Evolutionary conservation across 2,113 vertebrate species (phyloP).

Genomic region (Acrocephalus arundinaceus): DNA sequence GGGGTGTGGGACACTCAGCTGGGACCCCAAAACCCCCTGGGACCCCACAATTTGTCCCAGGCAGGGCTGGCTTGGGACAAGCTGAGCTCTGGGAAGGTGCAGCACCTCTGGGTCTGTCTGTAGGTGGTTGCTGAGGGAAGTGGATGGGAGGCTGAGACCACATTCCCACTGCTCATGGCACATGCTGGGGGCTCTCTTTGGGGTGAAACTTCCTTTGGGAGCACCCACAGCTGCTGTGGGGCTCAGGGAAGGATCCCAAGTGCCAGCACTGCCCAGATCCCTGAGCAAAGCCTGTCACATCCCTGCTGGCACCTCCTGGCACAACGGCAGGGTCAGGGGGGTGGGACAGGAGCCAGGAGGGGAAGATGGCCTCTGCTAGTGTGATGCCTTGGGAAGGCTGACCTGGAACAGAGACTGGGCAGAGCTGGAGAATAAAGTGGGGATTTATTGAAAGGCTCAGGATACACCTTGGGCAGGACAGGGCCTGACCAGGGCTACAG

Average conservation of each 20-base stretch:
- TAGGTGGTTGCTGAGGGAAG: background rate
- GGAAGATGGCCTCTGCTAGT: background rate
- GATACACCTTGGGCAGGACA: too few species aligned
- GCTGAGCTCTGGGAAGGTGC: background rate
- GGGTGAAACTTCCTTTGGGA: background rate
- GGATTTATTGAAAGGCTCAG: too few species aligned
- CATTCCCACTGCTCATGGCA: rapidly evolving
- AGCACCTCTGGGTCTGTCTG: background rate
- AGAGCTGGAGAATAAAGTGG: too few species aligned
- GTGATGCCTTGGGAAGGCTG: too few species aligned
- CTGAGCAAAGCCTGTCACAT: rapidly evolving
- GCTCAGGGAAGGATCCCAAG: background rate
- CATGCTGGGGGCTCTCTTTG: rapidly evolving
- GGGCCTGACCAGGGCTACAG: too few species aligned
- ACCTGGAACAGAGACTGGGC: too few species aligned
- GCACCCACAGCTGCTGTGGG: background rate
- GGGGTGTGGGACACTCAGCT: background rate
- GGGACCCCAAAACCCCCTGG: background rate
- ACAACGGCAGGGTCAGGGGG: rapidly evolving
- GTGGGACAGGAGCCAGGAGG: background rate
- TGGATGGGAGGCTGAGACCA: rapidly evolving
- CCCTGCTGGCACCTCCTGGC: background rate
- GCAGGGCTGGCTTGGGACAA: background rate
- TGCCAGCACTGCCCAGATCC: background rate
- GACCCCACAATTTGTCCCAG: background rate